Evolutionary conservation across 2,888 invertebrate species (phyloP), one percentile per base, ranked within the genome.

Genomic region (Eristalis pertinax): DNA sequence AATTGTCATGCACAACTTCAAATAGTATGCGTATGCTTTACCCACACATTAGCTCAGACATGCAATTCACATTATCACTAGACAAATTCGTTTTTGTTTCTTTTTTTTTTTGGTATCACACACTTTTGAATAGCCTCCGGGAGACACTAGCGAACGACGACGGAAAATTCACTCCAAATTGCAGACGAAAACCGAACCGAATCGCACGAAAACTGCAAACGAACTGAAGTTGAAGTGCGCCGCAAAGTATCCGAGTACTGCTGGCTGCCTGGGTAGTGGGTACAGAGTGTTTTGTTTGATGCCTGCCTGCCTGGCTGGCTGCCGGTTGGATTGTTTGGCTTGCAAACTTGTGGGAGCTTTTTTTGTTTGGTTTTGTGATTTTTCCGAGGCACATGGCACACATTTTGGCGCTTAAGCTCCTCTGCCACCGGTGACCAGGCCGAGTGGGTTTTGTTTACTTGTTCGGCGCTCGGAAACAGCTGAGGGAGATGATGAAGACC

Each of bases 151-250:
- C 32, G 26, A 74, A 7, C 13, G 11, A 60, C 26, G 26, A 26
- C 26, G 35, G 24, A 43, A 67, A 32, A 32, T 32, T 32, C 32
- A 32, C 32, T n/a, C 26, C 24, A 5, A 56, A 5, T 38, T 32
- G n/a, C 60, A 26, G 15, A 22, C 7, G 35, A 32, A 35, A 72
- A 72, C 35, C 81, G 70, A 75, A 86, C 86, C 82, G 82, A 79
- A 56, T 75, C 82, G 82, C 63, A 70, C 86, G 43, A 72, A 82
- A 82, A 82, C 70, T 86, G 82, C 86, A 86, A 79, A 86, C 82
- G 38, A 86, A 86, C 86, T 86, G 63, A 82, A 64, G 75, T 75
- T 58, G 24, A 81, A 77, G 73, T 85, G 60, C 68, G 77, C 77
- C 64, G 69, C 74, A 69, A 77, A 77, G 81, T 73, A 77, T 77